A percentile compares a stretch with the other conserved stretches of the same genome.
Conservation (phyloP, 2,113 vertebrate species). For the Trogon surrucura region DNA sequence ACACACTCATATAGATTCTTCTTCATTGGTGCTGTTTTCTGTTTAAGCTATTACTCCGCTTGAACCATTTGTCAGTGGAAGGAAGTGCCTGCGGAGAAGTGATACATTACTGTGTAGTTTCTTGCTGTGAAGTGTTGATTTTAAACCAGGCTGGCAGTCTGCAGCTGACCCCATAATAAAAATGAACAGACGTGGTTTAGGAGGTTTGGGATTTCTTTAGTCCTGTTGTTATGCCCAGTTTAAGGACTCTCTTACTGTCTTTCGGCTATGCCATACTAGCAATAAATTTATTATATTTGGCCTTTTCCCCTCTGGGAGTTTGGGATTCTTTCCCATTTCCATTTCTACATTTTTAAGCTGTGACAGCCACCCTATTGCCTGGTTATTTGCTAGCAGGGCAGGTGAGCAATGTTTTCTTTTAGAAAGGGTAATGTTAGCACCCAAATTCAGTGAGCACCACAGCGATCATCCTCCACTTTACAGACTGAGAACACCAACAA, state of each 20-base stretch:
- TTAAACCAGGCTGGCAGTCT: conserved; percentile 57
- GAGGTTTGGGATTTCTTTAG: conserved; percentile 52
- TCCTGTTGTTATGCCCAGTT: conserved; percentile 44
- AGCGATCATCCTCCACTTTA: neutral
- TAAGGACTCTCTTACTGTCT: conserved; percentile 37
- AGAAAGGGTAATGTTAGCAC: neutral
- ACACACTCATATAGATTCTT: neutral
- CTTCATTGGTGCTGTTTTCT: neutral
- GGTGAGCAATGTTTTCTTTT: conserved; percentile 17
- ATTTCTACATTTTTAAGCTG: conserved; percentile 19
- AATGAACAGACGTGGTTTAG: neutral
- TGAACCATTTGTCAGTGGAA: conserved; percentile 11
- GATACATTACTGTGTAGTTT: conserved; percentile 43
- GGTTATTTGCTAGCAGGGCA: neutral
- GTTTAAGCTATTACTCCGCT: conserved; percentile 15
- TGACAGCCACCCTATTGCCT: neutral
- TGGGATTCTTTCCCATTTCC: neutral
- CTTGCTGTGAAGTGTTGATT: conserved; percentile 68
- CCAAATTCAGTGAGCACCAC: neutral
- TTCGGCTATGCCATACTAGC: neutral
- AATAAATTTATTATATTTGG: neutral
- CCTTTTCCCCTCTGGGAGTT: neutral
- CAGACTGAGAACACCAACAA: neutral
- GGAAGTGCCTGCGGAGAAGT: conserved; percentile 60
- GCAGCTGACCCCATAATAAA: neutral